Conservation (phyloP, 1,140 invertebrate genomes). For the Drosophila elegans region DNA sequence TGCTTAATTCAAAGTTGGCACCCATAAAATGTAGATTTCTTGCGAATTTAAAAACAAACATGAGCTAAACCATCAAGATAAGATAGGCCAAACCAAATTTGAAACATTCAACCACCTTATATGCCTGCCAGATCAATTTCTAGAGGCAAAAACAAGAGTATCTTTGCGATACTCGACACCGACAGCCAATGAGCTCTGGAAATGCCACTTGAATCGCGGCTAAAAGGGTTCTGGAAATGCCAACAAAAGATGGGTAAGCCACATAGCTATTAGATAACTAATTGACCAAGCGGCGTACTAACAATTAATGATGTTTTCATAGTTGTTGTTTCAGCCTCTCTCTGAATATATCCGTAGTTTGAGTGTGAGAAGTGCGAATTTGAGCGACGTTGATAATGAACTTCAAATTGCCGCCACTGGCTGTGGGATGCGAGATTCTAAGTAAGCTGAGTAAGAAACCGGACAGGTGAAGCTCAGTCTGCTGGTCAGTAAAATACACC, state of each 20-base stretch:
- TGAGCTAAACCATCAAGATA: conserved; percentile 18
- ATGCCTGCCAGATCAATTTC: conserved; percentile 1
- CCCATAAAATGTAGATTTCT: background rate
- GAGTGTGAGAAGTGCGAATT: conserved; percentile 73
- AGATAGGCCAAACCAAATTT: conserved; percentile 13
- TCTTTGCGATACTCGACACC: conserved; percentile 58
- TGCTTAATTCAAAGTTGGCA: too few relatives aligned
- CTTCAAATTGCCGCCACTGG: conserved; percentile 53
- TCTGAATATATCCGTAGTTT: background rate
- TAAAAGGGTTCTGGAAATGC: conserved; percentile 35
- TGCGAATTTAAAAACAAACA: background rate
- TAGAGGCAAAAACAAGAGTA: conserved; percentile 16
- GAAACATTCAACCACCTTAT: conserved; percentile 1
- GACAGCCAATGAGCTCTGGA: conserved; percentile 52
- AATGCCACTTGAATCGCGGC: conserved; percentile 63
- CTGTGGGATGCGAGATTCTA: conserved; percentile 38
- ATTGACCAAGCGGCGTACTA: conserved; percentile 67
- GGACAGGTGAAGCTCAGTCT: conserved; percentile 59
- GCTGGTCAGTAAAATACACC: conserved; percentile 30
- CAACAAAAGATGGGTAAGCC: conserved; percentile 39
- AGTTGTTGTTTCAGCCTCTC: conserved; percentile 3
- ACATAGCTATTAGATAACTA: conserved; percentile 76
- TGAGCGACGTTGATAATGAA: conserved; percentile 71
- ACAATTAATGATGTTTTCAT: conserved; percentile 71
- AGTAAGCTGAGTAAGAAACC: conserved; percentile 74